Conservation (phyloP, 2,888 invertebrate species). For the Smittia aterrima region DNA sequence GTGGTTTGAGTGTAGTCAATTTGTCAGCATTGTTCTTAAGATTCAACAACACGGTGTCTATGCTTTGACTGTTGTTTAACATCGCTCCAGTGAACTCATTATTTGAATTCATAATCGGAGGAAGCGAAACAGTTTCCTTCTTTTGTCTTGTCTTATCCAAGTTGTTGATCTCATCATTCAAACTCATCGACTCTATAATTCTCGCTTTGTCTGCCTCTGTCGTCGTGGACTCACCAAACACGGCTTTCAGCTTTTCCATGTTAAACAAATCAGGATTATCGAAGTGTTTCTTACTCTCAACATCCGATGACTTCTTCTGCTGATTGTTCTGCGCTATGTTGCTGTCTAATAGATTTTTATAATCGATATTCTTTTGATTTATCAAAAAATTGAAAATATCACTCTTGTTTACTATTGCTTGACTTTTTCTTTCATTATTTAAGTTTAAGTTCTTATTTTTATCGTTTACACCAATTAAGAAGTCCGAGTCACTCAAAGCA, state of each 20-base stretch:
- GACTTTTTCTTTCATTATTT: constrained; percentile 36
- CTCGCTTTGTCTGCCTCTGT: background rate
- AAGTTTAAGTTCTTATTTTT: constrained; percentile 34
- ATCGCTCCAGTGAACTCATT: background rate
- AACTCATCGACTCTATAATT: constrained; percentile 1
- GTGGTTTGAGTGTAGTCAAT: background rate
- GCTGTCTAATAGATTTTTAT: constrained; percentile 37
- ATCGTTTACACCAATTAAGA: constrained; percentile 34
- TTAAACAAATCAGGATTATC: constrained; percentile 33
- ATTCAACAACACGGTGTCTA: constrained; percentile 34
- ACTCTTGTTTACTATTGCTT: constrained; percentile 42
- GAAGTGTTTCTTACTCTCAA: constrained; percentile 31
- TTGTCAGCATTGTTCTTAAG: constrained; percentile 37
- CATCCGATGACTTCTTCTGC: constrained; percentile 22
- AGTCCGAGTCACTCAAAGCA: constrained; percentile 38
- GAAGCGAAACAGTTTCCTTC: constrained; percentile 39
- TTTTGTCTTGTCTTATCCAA: background rate
- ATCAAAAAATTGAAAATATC: constrained; percentile 41
- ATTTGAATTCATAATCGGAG: constrained; percentile 14
- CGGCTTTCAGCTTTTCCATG: constrained; percentile 20
- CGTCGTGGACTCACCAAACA: constrained; percentile 19
- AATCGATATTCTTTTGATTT: constrained; percentile 30
- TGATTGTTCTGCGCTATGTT: constrained; percentile 37
- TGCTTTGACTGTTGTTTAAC: constrained; percentile 34
- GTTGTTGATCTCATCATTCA: background rate